Conservation (phyloP, 2,797 vertebrate species). For the Dromococcyx pavoninus region DNA sequence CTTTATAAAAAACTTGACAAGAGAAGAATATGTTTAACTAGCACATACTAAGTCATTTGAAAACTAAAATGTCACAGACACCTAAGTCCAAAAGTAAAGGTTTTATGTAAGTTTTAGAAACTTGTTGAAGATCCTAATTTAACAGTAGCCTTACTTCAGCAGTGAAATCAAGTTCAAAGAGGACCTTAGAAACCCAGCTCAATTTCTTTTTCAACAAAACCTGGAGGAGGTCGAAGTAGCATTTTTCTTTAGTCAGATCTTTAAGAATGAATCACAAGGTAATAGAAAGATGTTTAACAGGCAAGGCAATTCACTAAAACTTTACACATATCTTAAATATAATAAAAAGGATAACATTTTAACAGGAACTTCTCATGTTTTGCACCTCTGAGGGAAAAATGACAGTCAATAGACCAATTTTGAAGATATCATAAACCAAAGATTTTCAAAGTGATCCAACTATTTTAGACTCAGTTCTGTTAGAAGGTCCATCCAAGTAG, state of each 20-base stretch:
- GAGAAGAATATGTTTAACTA: conserved; percentile 6
- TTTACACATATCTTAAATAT: neutral
- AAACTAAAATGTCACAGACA: conserved; percentile 12
- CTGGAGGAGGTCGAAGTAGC: conserved; percentile 48
- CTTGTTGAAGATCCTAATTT: conserved; percentile 50
- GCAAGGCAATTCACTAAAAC: neutral
- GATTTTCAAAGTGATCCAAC: neutral
- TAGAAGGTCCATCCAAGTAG: neutral
- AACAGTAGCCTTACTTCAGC: conserved; percentile 42
- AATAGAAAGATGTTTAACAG: conserved; percentile 22
- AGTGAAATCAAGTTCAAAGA: conserved; percentile 53
- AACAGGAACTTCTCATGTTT: neutral
- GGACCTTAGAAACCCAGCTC: conserved; percentile 44
- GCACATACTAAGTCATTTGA: neutral
- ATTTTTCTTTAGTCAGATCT: conserved; percentile 47
- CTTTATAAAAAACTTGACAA: neutral
- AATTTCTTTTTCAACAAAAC: conserved; percentile 48
- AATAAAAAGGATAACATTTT: conserved; percentile 9
- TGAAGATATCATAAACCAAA: neutral
- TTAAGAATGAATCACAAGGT: conserved; percentile 21
- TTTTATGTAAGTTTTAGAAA: conserved; percentile 55
- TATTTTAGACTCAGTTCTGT: neutral
- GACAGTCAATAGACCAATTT: neutral
- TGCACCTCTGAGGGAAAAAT: neutral
- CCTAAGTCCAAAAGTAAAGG: neutral